Evolutionary conservation across 1,140 invertebrate genomes (phyloP), one percentile per base, ranked within the genome.

Genomic region (Patella vulgata): DNA sequence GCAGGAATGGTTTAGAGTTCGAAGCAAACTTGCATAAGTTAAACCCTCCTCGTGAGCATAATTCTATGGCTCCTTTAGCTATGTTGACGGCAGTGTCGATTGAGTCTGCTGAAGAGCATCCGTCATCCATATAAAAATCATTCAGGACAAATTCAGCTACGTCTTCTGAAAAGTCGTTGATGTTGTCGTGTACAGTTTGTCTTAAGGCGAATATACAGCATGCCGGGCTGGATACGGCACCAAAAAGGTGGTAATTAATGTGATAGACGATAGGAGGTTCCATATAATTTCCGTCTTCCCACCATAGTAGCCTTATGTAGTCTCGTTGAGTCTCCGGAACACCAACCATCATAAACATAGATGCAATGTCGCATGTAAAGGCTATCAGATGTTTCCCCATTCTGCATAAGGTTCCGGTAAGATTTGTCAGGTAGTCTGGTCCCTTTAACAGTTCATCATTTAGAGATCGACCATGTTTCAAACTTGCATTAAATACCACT

Each of bases 101-200:
- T n/a, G n/a, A n/a, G n/a, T 23, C 17, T 8, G 63, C 47, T 48
- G 60, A 66, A 50, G 59, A 66, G 14, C 74, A 33, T 9, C 67
- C 66, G 48, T 74, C 74, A 54, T 74, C 74, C 23, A 74, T 68
- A 51, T 74, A 74, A 63, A 77, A 74, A 48, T 70, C 60, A 12
- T 40, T 27, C 6, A 51, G 39, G 8, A 70, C 30, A 54, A 69
- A 65, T 23, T 14, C 14, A 14, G 33, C 5, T 36, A 36, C 33
- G 14, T 36, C 33, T 2, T 17, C 2, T 12, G 47, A 39, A 39
- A 43, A 65, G 1, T 62, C 14, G 19, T 36, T n/a, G n/a, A n/a
- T 31, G 43, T 72, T 55, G 33, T 63, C 36, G 12, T 47, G 19
- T 0, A 67, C 70, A 0, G 66, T 31, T 40, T 59, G 52, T 56